Conservation (phyloP, 2,888 invertebrate species). For the Xestoiulus laeticollis region DNA sequence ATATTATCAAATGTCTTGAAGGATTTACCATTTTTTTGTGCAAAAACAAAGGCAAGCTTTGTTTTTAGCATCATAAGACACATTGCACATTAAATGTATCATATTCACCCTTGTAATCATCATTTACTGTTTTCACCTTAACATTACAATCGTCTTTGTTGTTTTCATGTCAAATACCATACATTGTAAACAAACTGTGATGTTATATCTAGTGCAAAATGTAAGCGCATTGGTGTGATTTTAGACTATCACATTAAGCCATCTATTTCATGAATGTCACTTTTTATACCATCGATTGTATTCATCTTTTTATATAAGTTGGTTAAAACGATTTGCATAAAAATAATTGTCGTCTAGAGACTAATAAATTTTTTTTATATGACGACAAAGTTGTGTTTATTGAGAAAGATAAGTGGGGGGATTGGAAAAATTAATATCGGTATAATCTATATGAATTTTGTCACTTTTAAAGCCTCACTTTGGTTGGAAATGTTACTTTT, state of each 20-base stretch:
- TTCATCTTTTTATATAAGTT: not conserved
- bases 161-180: not conserved
- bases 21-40: not conserved
- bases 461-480: too few relatives aligned
- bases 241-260: not conserved
- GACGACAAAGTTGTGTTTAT: not conserved
- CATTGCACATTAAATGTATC: not conserved
- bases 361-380: constrained; percentile 3
- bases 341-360: not conserved
- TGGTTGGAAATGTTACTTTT: too few relatives aligned
- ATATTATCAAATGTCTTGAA: not conserved
- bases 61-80: not conserved
- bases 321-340: not conserved
- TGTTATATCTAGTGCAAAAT: constrained; percentile 27
- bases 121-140: not conserved
- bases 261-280: constrained; percentile 23
- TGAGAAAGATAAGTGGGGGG: too few relatives aligned
- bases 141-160: not conserved
- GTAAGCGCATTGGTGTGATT: not conserved
- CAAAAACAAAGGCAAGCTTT: not conserved
- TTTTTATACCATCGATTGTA: not conserved
- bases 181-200: constrained; percentile 3
- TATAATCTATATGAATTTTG: too few relatives aligned
- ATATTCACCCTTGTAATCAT: not conserved
- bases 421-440: not conserved